Percentiles rank a stretch among this genome's conserved stretches.
These are phyloP conservation scores for Sylvilagus floridanus DNA, from an alignment of 2,797 vertebrate genomes.

Conservation along the genomic window DNA sequence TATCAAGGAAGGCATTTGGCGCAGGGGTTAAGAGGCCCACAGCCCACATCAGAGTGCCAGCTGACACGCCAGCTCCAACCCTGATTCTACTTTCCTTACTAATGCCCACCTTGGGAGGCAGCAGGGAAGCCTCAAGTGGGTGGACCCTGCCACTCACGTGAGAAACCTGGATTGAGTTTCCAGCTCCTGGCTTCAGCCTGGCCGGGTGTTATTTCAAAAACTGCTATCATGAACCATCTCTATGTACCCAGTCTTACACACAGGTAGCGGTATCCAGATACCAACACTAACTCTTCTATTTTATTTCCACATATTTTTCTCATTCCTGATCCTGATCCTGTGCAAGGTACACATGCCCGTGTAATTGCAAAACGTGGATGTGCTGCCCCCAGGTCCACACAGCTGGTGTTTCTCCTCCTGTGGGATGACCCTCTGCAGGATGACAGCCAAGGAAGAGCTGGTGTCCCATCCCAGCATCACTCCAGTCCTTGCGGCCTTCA, in stretches of 20 bases:
- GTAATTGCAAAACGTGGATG: not conserved
- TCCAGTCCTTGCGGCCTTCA: not conserved
- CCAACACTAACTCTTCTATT: not conserved
- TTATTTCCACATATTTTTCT: not conserved
- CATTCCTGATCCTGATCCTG: not conserved
- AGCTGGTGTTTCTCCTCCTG: not conserved
- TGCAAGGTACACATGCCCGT: not conserved
- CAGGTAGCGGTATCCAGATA: not conserved
- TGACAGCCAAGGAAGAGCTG: no score
- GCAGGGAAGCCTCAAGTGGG: no score
- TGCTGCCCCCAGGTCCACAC: not conserved
- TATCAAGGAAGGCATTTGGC: no score
- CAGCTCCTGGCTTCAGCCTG: no score
- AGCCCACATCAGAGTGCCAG: no score
- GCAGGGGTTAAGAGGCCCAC: no score
- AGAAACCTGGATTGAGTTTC: no score
- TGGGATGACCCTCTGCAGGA: not conserved
- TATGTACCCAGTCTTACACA: not conserved
- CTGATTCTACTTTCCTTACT: no score
- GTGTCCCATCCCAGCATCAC: not conserved
- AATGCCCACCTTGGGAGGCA: no score
- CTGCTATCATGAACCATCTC: not conserved
- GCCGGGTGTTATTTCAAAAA: not conserved
- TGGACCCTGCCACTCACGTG: no score
- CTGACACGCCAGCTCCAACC: no score